These are phyloP conservation scores for Drosophila sproati DNA, from an alignment of 1,140 invertebrate species.

Conservation along the genomic window DNA sequence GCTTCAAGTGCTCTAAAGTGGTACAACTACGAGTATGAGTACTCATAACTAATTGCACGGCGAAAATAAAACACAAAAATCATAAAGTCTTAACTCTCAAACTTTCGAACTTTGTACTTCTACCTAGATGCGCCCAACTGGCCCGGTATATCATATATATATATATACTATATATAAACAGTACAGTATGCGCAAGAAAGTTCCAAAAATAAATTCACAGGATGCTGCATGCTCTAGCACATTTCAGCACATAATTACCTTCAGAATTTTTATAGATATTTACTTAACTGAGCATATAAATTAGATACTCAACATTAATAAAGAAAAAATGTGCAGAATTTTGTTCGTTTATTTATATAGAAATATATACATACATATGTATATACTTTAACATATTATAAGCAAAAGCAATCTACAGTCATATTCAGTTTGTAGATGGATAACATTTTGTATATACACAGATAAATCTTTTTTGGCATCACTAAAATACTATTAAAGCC, in stretches of 20 bases:
- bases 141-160: conserved; percentile 30
- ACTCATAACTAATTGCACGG: conserved; percentile 64
- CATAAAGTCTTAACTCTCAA: conserved; percentile 45
- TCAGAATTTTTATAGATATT: conserved; percentile 35
- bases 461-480: background rate
- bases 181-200: conserved; percentile 17
- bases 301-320: conserved; percentile 45
- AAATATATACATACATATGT: background rate
- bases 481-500: background rate
- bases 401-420: background rate
- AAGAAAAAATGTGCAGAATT: conserved; percentile 29
- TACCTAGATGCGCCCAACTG: conserved; percentile 13
- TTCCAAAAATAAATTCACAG: conserved; percentile 59
- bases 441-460: background rate
- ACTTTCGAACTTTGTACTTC: conserved; percentile 60
- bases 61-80: conserved; percentile 19
- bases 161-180: conserved; percentile 46
- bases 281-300: conserved; percentile 51
- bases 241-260: conserved; percentile 74
- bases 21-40: conserved; percentile 24
- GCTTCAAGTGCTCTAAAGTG: conserved; percentile 52
- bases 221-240: conserved; percentile 47
- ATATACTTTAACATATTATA: background rate
- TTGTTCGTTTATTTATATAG: conserved; percentile 5
- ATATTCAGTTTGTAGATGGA: background rate